These are phyloP conservation scores for Drosophila athabasca DNA, from an alignment of 1,140 invertebrate genomes.

Conservation along the genomic window DNA sequence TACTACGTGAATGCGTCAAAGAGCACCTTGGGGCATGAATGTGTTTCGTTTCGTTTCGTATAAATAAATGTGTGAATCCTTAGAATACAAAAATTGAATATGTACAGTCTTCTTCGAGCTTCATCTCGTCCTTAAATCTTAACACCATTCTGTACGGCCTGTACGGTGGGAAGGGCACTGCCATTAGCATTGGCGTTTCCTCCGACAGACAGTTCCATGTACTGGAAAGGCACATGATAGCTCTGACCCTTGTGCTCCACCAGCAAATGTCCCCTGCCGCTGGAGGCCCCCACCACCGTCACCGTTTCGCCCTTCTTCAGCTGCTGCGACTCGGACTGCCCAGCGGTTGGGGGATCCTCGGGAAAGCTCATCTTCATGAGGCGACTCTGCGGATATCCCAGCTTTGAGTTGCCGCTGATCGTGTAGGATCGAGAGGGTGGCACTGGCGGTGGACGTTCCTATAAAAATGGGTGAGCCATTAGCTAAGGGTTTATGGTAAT, in stretches of 20 bases:
- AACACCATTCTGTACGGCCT: slow-evolving; percentile 38
- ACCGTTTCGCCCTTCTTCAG: slow-evolving; percentile 92
- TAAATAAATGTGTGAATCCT: slow-evolving; percentile 5
- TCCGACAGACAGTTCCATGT: slow-evolving; percentile 85
- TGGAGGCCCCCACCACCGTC: slow-evolving; percentile 91
- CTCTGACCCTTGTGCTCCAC: slow-evolving; percentile 92
- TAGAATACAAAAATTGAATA: slow-evolving; percentile 23
- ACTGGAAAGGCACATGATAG: slow-evolving; percentile 94
- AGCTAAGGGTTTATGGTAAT: slow-evolving; percentile 2
- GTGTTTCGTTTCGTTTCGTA: background rate
- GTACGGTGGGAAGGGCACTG: slow-evolving; percentile 15
- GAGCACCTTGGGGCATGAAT: slow-evolving; percentile 11
- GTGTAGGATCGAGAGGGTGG: slow-evolving; percentile 95
- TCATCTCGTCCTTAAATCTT: slow-evolving; percentile 44
- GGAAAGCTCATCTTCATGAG: slow-evolving; percentile 95
- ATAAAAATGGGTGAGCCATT: slow-evolving; percentile 4
- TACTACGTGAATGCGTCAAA: slow-evolving; percentile 44
- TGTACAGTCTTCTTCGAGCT: slow-evolving; percentile 55
- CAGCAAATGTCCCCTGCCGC: slow-evolving; percentile 90
- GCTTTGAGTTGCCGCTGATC: slow-evolving; percentile 94
- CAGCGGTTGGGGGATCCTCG: slow-evolving; percentile 84
- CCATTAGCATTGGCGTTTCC: slow-evolving; percentile 17
- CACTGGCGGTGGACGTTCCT: slow-evolving; percentile 95
- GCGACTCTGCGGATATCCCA: slow-evolving; percentile 95
- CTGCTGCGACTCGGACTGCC: slow-evolving; percentile 68